Evolutionary conservation across 2,888 invertebrate species (phyloP), one percentile per base, ranked within the genome.

Genomic region (Acanthosepion pharaonis): DNA sequence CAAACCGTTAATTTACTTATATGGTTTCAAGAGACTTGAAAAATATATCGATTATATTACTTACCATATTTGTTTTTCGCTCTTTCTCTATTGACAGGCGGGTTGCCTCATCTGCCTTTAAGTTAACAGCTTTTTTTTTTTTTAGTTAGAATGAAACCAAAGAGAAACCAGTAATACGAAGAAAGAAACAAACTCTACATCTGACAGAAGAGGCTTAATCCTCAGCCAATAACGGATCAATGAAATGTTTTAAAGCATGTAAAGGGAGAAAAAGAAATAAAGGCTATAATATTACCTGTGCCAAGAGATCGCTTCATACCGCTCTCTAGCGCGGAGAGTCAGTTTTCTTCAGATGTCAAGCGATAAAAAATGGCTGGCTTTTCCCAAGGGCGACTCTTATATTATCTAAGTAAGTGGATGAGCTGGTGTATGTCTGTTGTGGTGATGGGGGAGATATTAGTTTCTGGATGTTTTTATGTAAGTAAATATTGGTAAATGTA

Each of bases 311-410:
- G 78, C 78, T 78, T 78, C 33, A 78, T 78, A 18, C 78, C 78
- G 78, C 78, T 78, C 78, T 78, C 78, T 33, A 78, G 78, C n/a
- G 78, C n/a, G 11, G n/a, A 78, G 78, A 78, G 78, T 78, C 78
- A 78, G 78, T 78, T 78, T 78, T 78, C 78, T 78, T 78, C n/a
- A n/a, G 78, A 78, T 78, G n/a, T 78, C n/a, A n/a, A 78, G n/a
- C n/a, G n/a, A n/a, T 15, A 78, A 78, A 78, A 78, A 78, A 78
- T n/a, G 15, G 78, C n/a, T n/a, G n/a, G 78, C 6, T 78, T 78
- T 78, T 33, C 78, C 78, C n/a, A 33, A 78, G n/a, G n/a, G 78
- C 78, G 78, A 78, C 78, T 11, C n/a, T n/a, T 78, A 33, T 78
- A 78, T 78, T 78, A 78, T 78, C n/a, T 78, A 78, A 78, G 78